Evolutionary conservation across 2,113 vertebrate genomes (phyloP), one percentile per base, ranked within the genome.

Genomic region (Pandion haliaetus): DNA sequence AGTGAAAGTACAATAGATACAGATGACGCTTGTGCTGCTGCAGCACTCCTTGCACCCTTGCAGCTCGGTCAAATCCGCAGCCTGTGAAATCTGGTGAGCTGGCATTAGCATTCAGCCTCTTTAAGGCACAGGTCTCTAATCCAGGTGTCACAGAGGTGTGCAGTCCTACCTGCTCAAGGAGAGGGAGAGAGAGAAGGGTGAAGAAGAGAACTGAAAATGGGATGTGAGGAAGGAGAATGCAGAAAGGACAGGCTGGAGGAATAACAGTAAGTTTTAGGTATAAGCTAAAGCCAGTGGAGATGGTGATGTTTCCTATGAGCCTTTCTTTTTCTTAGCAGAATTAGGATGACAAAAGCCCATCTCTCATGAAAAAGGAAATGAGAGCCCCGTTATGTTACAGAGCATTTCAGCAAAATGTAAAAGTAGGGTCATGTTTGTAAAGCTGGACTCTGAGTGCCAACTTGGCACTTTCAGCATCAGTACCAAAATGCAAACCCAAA

Each of bases 51-150:
- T 63, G 78, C 81, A 95, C 47, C 84, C 84, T 96, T 93, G 70
- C 78, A 97, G 73, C 73, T 57, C 90, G 78, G 74, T 85, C 93
- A 96, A 97, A 90, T 32, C 87, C 74, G 76, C 36, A 72, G 82
- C 66, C 90, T 45, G 25, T 76, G 50, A 78, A 93, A 96, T 87
- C 81, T 57, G 81, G 57, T 91, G 85, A 96, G 74, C 79, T 88
- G 70, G 92, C 71, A 90, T 96, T 90, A 96, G 66, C 82, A 36
- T 82, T 96, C 90, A 95, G 66, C 84, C 44, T 91, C 74, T 77
- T 94, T 93, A 91, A 80, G 62, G 16, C 31, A 72, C 17, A 88
- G 84, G 42, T 95, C 94, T 88, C 71, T 96, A 96, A 96, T 85
- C 66, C 93, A 92, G 71, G 78, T 82, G 71, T 88, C 71, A 82